Evolutionary conservation across 2,888 invertebrate species (phyloP).

Genomic region (Polydrusus pterygomalis): DNA sequence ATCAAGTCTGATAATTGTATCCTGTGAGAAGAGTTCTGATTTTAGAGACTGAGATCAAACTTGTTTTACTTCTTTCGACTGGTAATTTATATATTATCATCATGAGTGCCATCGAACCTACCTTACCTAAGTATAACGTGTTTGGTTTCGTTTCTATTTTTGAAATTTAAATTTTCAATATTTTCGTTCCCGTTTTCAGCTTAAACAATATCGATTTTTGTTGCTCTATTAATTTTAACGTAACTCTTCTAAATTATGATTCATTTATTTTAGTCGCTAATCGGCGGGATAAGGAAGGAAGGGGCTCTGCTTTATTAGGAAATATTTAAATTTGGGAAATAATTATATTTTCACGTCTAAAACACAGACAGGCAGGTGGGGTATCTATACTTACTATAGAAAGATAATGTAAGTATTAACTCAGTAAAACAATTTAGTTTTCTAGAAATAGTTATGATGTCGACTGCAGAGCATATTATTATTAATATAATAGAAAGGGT

Average conservation of each 20-base stretch:
- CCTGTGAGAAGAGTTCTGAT: constrained; percentile 36
- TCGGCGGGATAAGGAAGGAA: no score
- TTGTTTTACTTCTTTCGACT: constrained; percentile 15
- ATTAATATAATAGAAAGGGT: no score
- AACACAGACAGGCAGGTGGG: no score
- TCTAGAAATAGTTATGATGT: no score
- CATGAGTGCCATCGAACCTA: constrained; percentile 18
- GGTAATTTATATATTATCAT: background rate
- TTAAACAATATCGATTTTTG: background rate
- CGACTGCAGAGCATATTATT: no score
- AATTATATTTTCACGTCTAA: no score
- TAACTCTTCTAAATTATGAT: background rate
- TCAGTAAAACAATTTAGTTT: no score
- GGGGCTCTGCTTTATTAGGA: no score
- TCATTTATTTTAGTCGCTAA: no score
- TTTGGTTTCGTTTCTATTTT: background rate
- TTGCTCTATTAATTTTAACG: background rate
- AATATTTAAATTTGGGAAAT: no score
- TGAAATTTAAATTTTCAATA: background rate
- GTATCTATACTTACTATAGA: no score
- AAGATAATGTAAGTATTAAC: no score
- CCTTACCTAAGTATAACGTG: background rate
- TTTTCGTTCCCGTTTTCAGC: background rate
- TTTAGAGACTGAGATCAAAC: constrained; percentile 19
- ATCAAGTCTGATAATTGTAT: constrained; percentile 31